Base-by-base conservation (phyloP, 1,140 invertebrate species). In the Magallana ariakensis region DNA sequence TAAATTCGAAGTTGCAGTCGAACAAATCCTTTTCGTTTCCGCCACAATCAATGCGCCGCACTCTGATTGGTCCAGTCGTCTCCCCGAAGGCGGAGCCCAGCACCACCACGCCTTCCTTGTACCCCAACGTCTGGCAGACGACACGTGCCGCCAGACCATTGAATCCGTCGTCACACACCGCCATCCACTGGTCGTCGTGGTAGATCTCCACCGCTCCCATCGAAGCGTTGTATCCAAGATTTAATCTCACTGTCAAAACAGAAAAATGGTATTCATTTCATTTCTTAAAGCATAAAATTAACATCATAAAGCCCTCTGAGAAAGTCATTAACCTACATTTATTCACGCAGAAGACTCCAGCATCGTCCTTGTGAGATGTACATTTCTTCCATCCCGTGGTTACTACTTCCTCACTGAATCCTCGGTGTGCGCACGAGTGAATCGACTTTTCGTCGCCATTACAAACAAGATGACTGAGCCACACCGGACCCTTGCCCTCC, bases 131-230 rank as follows among this genome's bases (percentile, higher is more conserved):
- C 55, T 82, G 84, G 83, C 93, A 93, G 3, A 90, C 88, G 0
- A 92, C 90, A 22, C 80, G 80, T 10, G 92, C 92, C 11, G 84
- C 90, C 11, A 62, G 85, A 10, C 87, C 80, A 84, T 87, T 86
- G 80, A 93, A 91, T 0, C 90, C 90, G 2, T 85, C 83, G 84
- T 93, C 92, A 89, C 93, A 93, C 9, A 93, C 88, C 8, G 88
- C 85, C 70, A 88, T 89, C 93, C 93, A 93, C 22, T 81, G 54
- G 6, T 88, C 85, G 19, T 90, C 81, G 11, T 85, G 83, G 60
- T 92, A 90, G 5, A 93, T 85, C 84, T 93, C 90, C 9, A 93
- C 87, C 11, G 88, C 91, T 55, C 93, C 93, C 85, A 90, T 90
- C 15, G 85, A 56, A 6, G 88, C 87, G 75, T 89, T 89, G 7